Evolutionary conservation across 2,113 vertebrate genomes (phyloP), one percentile per base, ranked within the genome.

Genomic region (Euleptes europaea): DNA sequence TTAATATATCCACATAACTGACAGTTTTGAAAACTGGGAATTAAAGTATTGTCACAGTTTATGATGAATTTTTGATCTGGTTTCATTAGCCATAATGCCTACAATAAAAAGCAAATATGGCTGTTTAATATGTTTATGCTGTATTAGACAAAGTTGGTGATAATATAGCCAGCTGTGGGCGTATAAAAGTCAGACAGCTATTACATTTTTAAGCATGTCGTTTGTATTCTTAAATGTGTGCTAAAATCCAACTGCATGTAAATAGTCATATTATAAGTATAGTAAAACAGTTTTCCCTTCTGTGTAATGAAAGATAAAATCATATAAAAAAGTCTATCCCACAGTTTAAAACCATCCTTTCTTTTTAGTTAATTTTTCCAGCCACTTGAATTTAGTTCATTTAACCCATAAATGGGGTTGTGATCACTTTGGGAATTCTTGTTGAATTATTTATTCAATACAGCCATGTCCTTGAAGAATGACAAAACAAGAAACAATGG

Each of bases 311-410:
- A 88, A 82, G 2, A 83, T 74, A 83, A 80, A 40, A 33, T 54
- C 35, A 83, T 80, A 47, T 57, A 83, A 23, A 76, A 15, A 23
- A 70, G 90, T 93, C 73, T 82, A 90, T 89, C 54, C 0, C 9
- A 44, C 72, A 51, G 15, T 88, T 83, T 65, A 87, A 84, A 60
- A 49, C 77, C 33, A 88, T 65, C 87, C 88, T 77, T n/a, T 91
- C 80, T 44, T 90, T 71, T 87, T 85, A 86, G 73, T 94, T 31
- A 31, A 65, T 83, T 92, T 35, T 71, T 93, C 42, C 69, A 73
- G 88, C 80, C 65, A 87, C 10, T 78, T 82, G 35, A n/a, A 57
- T 78, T 88, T 86, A 78, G 67, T 44, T 75, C 67, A 38, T 85
- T n/a, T 66, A 69, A 49, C 28, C 86, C 72, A 77, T 74, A 87